Base-by-base conservation (phyloP, 2,888 invertebrate genomes). In the Plebejus anna region DNA sequence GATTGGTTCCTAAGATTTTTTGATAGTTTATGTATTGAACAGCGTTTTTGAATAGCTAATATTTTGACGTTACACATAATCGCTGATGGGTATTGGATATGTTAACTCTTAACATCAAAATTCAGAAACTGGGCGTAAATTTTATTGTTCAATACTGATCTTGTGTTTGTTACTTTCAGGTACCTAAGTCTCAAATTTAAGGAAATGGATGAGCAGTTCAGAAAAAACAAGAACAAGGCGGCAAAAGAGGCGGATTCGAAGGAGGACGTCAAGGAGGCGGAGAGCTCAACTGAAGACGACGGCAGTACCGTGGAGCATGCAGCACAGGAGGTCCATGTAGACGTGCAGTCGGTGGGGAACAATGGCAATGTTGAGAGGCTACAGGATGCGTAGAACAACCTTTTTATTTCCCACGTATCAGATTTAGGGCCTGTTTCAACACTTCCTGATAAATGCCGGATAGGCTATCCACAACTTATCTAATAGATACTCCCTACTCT, bases 131-230 rank as follows among this genome's bases (percentile, higher is more conserved):
- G 38, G 38, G 38, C 13, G 13, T 36, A 13, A 36, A 11, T 1
- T 22, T 22, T 22, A 22, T 22, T 22, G 70, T 4, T 1, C 32
- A 16, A 36, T 70, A 70, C 9, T 70, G 16, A 11, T 70, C 22
- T 22, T 4, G 4, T 38, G 13, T 42, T 36, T 42, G 2, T 7
- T 1, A 42, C 75, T 90, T 92, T 36, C 85, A 96, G 97, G 90
- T 97, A 97, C 85, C 90, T 98, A 75, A 97, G 97, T 13, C 90
- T 97, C 77, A 97, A 97, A 86, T 98, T 97, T 85, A 96, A 97
- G 91, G 97, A 98, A 89, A 97, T 97, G 96, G 97, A 97, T 88
- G 96, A 96, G 80, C 96, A 97, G 89, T 95, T 97, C 90, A 95
- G 95, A 78, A 95, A 96, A 83, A 96, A 96, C 81, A 95, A 96